Percentiles rank a stretch among this genome's conserved stretches.
Conservation (phyloP, 2,888 invertebrate species). For the Sphaeridia pumilis region DNA sequence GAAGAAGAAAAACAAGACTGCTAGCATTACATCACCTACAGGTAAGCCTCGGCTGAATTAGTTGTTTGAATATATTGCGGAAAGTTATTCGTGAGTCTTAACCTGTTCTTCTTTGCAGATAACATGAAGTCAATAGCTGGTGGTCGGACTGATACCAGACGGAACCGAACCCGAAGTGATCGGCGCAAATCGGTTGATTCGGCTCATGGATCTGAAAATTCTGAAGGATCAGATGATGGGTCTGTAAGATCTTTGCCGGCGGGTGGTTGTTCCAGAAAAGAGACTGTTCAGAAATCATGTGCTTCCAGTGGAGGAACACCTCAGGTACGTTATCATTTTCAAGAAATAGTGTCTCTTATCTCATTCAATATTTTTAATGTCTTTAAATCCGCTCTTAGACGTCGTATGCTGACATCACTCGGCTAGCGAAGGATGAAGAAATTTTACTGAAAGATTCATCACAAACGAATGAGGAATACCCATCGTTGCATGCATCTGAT, state of each 20-base stretch:
- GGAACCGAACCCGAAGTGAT: conserved; percentile 18
- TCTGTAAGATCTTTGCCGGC: conserved; percentile 31
- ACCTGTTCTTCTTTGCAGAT: neutral
- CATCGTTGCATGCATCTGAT: conserved; percentile 14
- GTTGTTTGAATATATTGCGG: neutral
- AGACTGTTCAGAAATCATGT: conserved; percentile 27
- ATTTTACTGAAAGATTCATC: conserved; percentile 9
- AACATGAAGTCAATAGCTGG: neutral
- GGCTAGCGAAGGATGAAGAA: conserved; percentile 23
- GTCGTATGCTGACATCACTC: conserved; percentile 29
- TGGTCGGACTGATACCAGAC: conserved; percentile 10
- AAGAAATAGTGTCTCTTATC: neutral
- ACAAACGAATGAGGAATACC: conserved; percentile 12
- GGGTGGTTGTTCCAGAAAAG: conserved; percentile 25
- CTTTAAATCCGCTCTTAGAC: conserved; percentile 15
- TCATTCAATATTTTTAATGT: neutral
- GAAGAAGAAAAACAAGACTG: conserved; percentile 14
- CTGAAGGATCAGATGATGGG: conserved; percentile 29
- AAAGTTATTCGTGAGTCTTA: neutral
- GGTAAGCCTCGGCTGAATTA: neutral
- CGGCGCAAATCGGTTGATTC: conserved; percentile 31
- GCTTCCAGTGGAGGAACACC: conserved; percentile 31
- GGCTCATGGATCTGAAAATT: conserved; percentile 30
- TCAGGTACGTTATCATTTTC: conserved; percentile 16
- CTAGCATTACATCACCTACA: conserved; percentile 5